Conservation (phyloP, 2,113 vertebrate species). For the Grammomys dolichurus region DNA sequence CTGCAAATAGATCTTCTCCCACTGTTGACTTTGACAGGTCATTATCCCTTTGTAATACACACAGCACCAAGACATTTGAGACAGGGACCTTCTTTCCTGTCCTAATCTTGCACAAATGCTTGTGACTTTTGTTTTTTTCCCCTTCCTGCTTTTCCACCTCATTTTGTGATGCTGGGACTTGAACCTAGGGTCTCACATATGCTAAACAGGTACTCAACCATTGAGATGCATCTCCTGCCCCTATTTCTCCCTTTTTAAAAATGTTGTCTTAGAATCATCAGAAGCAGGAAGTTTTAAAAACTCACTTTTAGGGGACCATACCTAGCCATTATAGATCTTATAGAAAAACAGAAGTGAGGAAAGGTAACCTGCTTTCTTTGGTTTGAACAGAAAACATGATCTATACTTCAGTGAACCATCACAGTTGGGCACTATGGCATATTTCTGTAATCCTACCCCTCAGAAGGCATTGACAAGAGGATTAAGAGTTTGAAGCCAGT, state of each 20-base stretch:
- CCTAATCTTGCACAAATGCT: not conserved
- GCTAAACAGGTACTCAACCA: not conserved
- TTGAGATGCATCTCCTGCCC: not conserved
- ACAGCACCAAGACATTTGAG: not conserved
- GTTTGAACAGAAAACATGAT: slow-evolving; percentile 39
- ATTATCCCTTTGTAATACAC: not conserved
- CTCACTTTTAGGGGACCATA: not conserved
- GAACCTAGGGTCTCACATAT: not conserved
- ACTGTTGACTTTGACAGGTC: not conserved
- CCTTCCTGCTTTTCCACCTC: accelerated
- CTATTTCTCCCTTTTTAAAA: not conserved
- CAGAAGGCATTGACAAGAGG: not conserved
- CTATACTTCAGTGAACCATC: not conserved
- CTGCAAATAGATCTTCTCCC: not conserved
- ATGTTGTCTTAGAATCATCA: not conserved
- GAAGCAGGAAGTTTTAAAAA: not conserved
- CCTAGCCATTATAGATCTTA: not conserved
- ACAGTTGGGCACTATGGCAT: too few relatives aligned
- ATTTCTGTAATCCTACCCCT: not conserved
- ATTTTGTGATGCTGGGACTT: not conserved
- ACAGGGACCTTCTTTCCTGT: not conserved
- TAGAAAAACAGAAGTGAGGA: not conserved
- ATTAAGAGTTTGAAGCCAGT: not conserved
- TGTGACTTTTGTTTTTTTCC: too few relatives aligned
- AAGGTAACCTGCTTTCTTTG: not conserved